A percentile compares a stretch with the other conserved stretches of the same genome.
phyloP scores from a whole-genome alignment of 2,797 vertebrate species.

The Trichosurus vulpecula region DNA sequence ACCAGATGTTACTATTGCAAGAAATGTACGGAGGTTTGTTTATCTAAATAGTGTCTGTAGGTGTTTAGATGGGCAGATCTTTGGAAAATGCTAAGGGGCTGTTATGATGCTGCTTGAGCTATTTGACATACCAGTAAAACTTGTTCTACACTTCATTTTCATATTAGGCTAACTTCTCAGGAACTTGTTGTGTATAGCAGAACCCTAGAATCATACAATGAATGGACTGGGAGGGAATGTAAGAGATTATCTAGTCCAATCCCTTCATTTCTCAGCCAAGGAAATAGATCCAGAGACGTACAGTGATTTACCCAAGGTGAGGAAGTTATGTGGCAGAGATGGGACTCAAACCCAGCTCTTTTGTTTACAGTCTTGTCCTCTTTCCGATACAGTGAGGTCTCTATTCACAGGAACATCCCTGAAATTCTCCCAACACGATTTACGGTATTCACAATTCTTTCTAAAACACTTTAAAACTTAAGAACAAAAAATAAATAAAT shows the following conservation, averaged over 20 bases:
- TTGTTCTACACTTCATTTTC: constrained; percentile 54
- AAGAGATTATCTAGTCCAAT: neutral
- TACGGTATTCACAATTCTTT: constrained; percentile 36
- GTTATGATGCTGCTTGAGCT: neutral
- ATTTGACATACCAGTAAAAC: constrained; percentile 39
- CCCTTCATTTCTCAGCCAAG: neutral
- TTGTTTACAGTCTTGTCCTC: neutral
- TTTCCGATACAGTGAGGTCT: neutral
- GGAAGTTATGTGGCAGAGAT: neutral
- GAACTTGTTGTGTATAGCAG: constrained; percentile 16
- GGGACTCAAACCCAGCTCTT: neutral
- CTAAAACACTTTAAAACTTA: constrained; percentile 48
- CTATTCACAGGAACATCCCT: neutral
- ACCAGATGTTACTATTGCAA: neutral
- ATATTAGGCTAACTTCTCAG: constrained; percentile 45
- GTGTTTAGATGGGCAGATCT: constrained; percentile 21
- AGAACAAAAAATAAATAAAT: constrained; percentile 14
- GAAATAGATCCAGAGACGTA: neutral
- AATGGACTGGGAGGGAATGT: neutral
- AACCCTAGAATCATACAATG: constrained; percentile 9
- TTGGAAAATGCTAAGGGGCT: constrained; percentile 47
- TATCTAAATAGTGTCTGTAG: constrained; percentile 39
- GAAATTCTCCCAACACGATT: constrained; percentile 58
- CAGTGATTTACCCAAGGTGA: neutral
- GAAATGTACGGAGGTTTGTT: constrained; percentile 15